These are phyloP conservation scores for Heliconius charithonia DNA, from an alignment of 2,888 invertebrate species.

Conservation along the genomic window DNA sequence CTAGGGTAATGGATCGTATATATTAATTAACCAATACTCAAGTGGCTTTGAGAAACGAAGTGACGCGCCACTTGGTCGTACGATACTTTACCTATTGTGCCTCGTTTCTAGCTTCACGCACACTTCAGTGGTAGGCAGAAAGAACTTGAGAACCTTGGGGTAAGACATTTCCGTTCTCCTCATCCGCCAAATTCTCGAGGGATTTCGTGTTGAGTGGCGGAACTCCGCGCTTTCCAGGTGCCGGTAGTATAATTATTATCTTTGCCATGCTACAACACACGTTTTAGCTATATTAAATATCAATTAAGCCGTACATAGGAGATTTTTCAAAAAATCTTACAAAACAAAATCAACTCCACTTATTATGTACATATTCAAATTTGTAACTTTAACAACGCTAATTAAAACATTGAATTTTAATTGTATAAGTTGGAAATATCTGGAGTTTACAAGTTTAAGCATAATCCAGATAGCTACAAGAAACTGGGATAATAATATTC, in stretches of 20 bases:
- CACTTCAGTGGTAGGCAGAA: no score
- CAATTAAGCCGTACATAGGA: neutral
- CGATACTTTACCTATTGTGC: no score
- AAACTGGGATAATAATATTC: slow-evolving; percentile 30
- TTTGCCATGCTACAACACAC: no score
- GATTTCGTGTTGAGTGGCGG: neutral
- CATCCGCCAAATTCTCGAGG: neutral
- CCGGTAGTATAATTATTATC: no score
- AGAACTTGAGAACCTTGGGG: neutral
- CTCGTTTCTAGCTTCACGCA: no score
- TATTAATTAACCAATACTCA: neutral
- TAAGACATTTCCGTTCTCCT: neutral
- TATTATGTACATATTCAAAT: slow-evolving; percentile 20
- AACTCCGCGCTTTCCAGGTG: neutral
- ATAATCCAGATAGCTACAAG: slow-evolving; percentile 26
- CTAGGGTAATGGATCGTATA: neutral
- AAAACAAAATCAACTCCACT: neutral
- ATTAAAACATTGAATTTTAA: slow-evolving; percentile 29
- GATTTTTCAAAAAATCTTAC: neutral
- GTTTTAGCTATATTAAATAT: neutral
- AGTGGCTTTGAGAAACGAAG: no score
- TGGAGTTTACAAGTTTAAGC: slow-evolving; percentile 11
- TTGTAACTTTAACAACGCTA: slow-evolving; percentile 16
- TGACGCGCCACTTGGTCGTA: no score
- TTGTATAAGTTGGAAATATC: slow-evolving; percentile 20